Percentiles rank a stretch among this genome's conserved stretches.
phyloP scores from a whole-genome alignment of 2,113 vertebrate species.

The Hemiscyllium ocellatum region DNA sequence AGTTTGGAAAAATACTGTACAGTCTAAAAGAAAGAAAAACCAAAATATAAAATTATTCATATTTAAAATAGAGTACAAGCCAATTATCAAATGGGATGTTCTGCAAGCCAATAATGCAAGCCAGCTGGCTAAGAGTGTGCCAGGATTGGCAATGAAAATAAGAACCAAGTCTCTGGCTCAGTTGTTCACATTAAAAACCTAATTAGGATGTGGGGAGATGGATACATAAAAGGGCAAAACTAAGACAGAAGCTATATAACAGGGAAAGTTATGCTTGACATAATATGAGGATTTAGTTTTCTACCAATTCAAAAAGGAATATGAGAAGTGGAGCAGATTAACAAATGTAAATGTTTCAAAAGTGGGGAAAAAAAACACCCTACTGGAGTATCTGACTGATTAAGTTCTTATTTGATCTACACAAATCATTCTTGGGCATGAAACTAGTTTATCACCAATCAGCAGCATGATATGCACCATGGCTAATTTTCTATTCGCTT shows the following conservation, averaged over 20 bases:
- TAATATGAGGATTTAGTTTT: conserved; percentile 6
- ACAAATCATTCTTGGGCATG: neutral
- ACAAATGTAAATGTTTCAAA: neutral
- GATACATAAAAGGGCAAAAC: neutral
- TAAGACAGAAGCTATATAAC: neutral
- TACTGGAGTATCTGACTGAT: neutral
- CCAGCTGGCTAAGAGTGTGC: neutral
- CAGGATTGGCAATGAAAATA: neutral
- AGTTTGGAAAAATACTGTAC: neutral
- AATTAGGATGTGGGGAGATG: neutral
- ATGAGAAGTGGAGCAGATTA: conserved; percentile 18
- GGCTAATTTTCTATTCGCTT: neutral
- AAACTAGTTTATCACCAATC: neutral
- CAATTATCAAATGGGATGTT: conserved; percentile 1
- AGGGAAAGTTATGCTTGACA: neutral
- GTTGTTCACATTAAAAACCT: neutral
- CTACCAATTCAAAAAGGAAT: neutral
- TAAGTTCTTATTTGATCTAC: neutral
- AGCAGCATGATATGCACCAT: neutral
- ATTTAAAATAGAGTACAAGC: neutral
- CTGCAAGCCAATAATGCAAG: neutral
- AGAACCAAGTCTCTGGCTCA: neutral
- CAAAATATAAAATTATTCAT: neutral
- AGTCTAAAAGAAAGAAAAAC: neutral
- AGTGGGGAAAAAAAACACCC: neutral